Conservation (phyloP, 2,797 vertebrate genomes). For the Dendrocincla tyrannina region DNA sequence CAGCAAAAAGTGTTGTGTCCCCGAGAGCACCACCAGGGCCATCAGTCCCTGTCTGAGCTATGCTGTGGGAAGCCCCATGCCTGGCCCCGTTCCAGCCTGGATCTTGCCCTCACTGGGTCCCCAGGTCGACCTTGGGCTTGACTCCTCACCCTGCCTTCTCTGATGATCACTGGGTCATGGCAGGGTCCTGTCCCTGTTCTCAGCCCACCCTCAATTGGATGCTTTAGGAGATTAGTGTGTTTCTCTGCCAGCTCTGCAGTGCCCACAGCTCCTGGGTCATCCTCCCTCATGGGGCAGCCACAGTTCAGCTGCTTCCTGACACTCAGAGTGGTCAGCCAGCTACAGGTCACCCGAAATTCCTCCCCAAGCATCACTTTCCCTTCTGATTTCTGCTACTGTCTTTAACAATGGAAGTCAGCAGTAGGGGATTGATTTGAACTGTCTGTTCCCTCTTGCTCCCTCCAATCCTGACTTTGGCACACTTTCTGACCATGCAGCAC, state of each 20-base stretch:
- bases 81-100: background rate
- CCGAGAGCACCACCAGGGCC: background rate
- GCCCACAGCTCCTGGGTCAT: background rate
- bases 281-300: accelerated
- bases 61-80: background rate
- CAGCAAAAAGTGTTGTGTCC: background rate
- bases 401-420: background rate
- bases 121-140: background rate
- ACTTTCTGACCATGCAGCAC: background rate
- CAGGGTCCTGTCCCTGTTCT: background rate
- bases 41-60: background rate
- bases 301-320: background rate
- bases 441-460: background rate
- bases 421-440: background rate
- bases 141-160: background rate
- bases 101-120: background rate
- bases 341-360: accelerated
- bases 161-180: accelerated
- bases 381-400: background rate
- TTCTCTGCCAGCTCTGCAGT: background rate
- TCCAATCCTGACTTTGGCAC: background rate
- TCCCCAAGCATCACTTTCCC: background rate
- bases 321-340: background rate
- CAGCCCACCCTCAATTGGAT: accelerated
- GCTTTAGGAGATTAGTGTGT: background rate